Base-by-base conservation (phyloP, 2,888 invertebrate species). In the Conistra vaccinii region DNA sequence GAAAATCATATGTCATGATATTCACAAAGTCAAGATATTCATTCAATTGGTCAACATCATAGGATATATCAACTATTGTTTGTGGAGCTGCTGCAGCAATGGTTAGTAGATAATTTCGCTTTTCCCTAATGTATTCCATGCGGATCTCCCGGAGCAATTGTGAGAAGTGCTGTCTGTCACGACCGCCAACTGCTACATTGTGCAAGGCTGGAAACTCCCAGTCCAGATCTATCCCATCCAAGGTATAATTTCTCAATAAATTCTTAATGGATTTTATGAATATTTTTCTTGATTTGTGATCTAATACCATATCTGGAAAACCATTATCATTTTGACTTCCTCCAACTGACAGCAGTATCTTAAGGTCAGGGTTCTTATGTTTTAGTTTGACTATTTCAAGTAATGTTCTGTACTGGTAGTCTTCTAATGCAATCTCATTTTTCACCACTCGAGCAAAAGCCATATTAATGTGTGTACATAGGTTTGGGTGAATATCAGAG, bases 1-100 rank as follows among this genome's bases (percentile, higher is more conserved):
- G 99, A 90, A 97, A 99, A 92, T 99, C 99, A 91, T 99, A 99
- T 0, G 98, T 97, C 99, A 99, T 99, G n/a, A 99, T 90, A 92
- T 98, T 99, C 0, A 98, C 97, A 95, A 97, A 98, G 93, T 99
- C 99, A 0, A 98, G 97, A 91, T 98, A 98, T 97, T 97, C 95
- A 86, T 98, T 98, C 77, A 99, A 96, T 91, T 98, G 97, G 32
- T 97, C 96, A 20, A 99, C 97, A 91, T 98, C 98, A 92, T 99
- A 99, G 0, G 98, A 97, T 73, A 97, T 96, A 88, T 98, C 97
- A 0, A 98, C 97, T 74, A 99, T 98, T 0, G 97, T 97, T 89
- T 97, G 97, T 0, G 98, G 98, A 20, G 99, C 98, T 0, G 98
- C 98, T 0, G 98, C 98, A 1, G 99, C 99, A 6, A 98, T 97